Evolutionary conservation across 2,797 vertebrate species (phyloP).

Genomic region (Enteromius anoplus): DNA sequence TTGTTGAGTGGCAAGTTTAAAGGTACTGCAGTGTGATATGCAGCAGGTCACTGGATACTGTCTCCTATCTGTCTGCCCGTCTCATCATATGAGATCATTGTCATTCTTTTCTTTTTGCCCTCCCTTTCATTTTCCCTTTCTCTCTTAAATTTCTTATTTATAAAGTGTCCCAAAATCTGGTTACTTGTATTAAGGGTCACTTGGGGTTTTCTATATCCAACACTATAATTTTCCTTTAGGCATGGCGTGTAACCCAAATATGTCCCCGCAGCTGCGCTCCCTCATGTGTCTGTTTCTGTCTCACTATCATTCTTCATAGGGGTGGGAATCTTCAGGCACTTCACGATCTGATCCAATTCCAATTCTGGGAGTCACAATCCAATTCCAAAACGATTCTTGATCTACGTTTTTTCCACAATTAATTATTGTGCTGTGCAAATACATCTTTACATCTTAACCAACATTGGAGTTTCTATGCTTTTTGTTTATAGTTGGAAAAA

Average conservation of each 20-base stretch:
- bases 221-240: neutral
- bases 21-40: conserved; percentile 65
- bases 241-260: neutral
- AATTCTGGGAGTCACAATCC: too few species aligned
- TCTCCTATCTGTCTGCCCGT: conserved; percentile 55
- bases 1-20: conserved; percentile 68
- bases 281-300: neutral
- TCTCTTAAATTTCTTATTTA: neutral
- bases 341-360: too few species aligned
- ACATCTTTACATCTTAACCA: too few species aligned
- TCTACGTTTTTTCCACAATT: too few species aligned
- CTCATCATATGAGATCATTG: neutral
- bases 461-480: too few species aligned
- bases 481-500: too few species aligned
- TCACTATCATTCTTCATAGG: neutral
- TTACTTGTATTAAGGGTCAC: neutral
- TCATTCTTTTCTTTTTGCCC: conserved; percentile 45
- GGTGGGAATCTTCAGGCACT: too few species aligned
- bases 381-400: too few species aligned
- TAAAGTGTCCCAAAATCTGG: neutral
- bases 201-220: neutral
- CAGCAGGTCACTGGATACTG: conserved; percentile 63
- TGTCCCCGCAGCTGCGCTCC: neutral
- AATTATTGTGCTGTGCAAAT: too few species aligned
- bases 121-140: conserved; percentile 21